phyloP scores from a whole-genome alignment of 2,888 invertebrate genomes.

The Nomada flava region DNA sequence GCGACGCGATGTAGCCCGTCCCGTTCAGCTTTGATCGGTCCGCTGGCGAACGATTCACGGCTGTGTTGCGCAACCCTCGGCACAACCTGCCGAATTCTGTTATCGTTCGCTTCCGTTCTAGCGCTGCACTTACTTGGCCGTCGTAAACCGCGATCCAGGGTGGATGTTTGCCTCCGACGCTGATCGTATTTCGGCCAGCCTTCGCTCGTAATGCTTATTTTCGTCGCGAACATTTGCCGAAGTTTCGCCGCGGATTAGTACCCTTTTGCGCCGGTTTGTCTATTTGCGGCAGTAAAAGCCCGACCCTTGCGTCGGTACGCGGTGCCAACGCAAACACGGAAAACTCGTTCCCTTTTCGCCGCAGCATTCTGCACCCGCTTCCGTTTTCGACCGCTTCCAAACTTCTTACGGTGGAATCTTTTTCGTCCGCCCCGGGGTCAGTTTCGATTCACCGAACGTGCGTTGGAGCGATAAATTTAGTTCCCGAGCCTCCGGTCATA shows the following conservation, averaged over 20 bases:
- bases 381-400: not conserved
- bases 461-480: slow-evolving; percentile 62
- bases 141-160: slow-evolving; percentile 24
- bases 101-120: not conserved
- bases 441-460: slow-evolving; percentile 20
- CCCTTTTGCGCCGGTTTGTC: slow-evolving; percentile 45
- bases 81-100: slow-evolving; percentile 15
- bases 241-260: slow-evolving; percentile 52
- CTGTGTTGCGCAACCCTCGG: not conserved
- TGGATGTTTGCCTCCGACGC: slow-evolving; percentile 44
- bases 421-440: slow-evolving; percentile 17
- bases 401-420: not conserved
- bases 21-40: slow-evolving; percentile 10
- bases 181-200: slow-evolving; percentile 53
- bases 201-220: slow-evolving; percentile 72
- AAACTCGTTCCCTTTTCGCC: slow-evolving; percentile 52
- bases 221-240: slow-evolving; percentile 49
- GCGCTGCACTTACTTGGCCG: not conserved
- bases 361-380: slow-evolving; percentile 7
- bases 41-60: not conserved
- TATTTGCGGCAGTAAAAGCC: slow-evolving; percentile 51
- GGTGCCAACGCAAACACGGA: slow-evolving; percentile 64
- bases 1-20: slow-evolving; percentile 18
- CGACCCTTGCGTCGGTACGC: slow-evolving; percentile 25
- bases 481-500: slow-evolving; percentile 33